Evolutionary conservation across 2,113 vertebrate species (phyloP).

Genomic region (Hyperoodon ampullatus): DNA sequence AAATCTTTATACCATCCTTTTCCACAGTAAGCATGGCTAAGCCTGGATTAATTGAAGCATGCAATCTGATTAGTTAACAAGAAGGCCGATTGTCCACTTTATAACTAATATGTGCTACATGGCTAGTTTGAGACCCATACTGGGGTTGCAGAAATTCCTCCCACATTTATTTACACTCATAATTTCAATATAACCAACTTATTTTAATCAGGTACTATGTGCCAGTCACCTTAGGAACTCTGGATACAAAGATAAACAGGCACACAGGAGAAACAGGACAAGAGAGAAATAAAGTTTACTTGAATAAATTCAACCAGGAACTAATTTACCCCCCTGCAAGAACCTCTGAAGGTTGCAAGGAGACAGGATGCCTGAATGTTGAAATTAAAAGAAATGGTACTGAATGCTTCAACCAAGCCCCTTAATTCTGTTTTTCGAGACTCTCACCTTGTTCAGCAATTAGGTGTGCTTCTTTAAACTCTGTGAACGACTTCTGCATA

Average conservation of each 20-base stretch:
- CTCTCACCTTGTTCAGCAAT: background rate
- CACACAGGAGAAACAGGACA: background rate
- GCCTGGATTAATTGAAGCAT: background rate
- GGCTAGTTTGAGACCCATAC: background rate
- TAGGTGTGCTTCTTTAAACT: background rate
- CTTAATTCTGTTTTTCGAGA: background rate
- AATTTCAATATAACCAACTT: conserved; percentile 7
- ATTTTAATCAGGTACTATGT: background rate
- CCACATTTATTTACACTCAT: background rate
- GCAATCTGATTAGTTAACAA: background rate
- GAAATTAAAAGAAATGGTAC: background rate
- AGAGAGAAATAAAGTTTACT: background rate
- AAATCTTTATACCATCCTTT: conserved; percentile 9
- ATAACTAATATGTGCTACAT: background rate
- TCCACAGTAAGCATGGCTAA: background rate
- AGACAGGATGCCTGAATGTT: background rate
- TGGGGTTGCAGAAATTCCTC: conserved; percentile 5
- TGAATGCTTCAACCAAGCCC: background rate
- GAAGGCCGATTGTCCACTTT: background rate
- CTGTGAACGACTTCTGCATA: background rate
- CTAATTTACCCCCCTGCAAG: background rate
- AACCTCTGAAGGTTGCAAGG: background rate
- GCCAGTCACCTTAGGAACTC: background rate
- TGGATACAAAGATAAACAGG: background rate
- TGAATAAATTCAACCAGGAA: background rate